These are phyloP conservation scores for Papilio machaon DNA, from an alignment of 1,140 invertebrate species.

Conservation along the genomic window DNA sequence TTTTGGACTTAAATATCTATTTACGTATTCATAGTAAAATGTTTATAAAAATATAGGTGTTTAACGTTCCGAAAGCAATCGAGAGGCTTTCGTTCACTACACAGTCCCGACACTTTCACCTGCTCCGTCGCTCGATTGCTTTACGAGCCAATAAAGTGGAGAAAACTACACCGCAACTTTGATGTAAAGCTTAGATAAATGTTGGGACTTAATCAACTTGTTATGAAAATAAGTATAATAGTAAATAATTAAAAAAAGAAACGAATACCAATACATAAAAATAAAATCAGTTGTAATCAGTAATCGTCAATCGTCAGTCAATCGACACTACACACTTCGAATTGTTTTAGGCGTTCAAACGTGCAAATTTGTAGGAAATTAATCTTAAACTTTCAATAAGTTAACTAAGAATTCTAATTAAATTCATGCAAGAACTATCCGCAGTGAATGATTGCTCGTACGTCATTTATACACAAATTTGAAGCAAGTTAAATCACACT, in stretches of 20 bases:
- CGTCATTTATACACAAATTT: neutral
- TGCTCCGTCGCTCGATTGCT: conserved; percentile 2
- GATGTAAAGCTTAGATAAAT: conserved; percentile 1
- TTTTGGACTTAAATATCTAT: neutral
- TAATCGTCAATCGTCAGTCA: too few relatives aligned
- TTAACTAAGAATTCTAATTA: neutral
- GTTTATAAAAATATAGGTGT: neutral
- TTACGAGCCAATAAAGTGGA: neutral
- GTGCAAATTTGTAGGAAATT: too few relatives aligned
- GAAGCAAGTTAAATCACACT: neutral
- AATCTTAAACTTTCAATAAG: neutral
- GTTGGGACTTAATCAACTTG: neutral
- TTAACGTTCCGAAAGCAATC: neutral
- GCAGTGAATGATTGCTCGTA: neutral
- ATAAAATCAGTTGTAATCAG: too few relatives aligned
- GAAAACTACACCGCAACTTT: conserved; percentile 2
- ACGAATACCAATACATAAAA: too few relatives aligned
- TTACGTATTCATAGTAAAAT: neutral
- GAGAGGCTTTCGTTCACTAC: neutral
- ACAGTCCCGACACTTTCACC: conserved; percentile 4
- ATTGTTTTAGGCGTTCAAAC: too few relatives aligned
- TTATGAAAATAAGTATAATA: neutral
- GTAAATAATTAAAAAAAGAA: neutral
- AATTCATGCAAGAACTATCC: neutral
- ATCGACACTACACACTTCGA: too few relatives aligned